Percentiles rank a stretch among this genome's conserved stretches.
Conservation (phyloP, 2,113 vertebrate genomes). For the Ahaetulla prasina region DNA sequence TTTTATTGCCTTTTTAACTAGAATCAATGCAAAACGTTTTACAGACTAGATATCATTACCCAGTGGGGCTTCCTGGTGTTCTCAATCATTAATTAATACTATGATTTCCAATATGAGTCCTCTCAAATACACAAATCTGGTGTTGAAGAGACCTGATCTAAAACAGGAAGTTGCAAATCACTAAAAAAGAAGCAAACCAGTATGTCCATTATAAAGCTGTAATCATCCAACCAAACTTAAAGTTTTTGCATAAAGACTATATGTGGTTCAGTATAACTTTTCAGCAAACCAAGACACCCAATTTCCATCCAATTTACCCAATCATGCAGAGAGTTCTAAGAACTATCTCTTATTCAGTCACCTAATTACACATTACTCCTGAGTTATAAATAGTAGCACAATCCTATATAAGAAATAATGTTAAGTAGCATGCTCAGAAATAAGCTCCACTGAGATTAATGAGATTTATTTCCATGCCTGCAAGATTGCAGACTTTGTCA, state of each 20-base stretch:
- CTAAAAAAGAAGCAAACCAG: background rate
- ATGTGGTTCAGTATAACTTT: background rate
- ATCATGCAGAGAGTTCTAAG: background rate
- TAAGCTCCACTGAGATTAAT: background rate
- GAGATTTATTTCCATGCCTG: background rate
- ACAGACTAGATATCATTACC: background rate
- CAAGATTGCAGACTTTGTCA: background rate
- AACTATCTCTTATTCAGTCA: background rate
- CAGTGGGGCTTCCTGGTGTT: background rate
- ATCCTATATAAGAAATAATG: background rate
- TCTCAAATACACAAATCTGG: background rate
- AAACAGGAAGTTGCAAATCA: background rate
- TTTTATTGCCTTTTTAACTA: constrained; percentile 13
- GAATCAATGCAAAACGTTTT: background rate
- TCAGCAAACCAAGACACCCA: background rate
- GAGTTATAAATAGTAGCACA: background rate
- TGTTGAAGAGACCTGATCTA: background rate
- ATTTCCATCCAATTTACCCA: background rate
- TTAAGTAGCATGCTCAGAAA: background rate
- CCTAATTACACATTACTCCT: background rate
- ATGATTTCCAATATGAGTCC: no score
- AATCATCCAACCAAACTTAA: background rate
- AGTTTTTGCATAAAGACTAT: background rate
- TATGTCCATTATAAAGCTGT: background rate
- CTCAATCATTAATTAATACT: background rate